Percentiles rank a stretch among this genome's conserved stretches.
These are phyloP conservation scores for Antigone vipio DNA, from an alignment of 2,113 vertebrate genomes.

Conservation along the genomic window DNA sequence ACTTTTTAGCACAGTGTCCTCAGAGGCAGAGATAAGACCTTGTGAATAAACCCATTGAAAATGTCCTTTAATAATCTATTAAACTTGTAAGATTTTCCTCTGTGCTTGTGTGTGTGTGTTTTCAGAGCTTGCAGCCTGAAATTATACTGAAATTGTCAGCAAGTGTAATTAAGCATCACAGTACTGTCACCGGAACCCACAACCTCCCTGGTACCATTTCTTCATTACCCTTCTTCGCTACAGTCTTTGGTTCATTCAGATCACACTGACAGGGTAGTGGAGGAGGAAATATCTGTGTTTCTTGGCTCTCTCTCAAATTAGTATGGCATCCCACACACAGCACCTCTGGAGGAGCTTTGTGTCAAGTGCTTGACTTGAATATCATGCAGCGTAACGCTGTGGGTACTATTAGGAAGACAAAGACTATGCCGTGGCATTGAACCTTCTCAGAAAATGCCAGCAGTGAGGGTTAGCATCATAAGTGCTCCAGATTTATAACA, in stretches of 20 bases:
- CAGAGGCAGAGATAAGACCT: not conserved
- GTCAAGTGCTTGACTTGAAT: conserved; percentile 1
- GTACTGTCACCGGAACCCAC: not conserved
- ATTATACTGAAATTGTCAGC: not conserved
- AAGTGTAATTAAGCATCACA: not conserved
- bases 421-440: not conserved
- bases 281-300: not conserved
- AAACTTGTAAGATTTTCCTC: not conserved
- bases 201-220: not conserved
- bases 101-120: not conserved
- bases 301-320: not conserved
- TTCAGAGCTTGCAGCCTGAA: not conserved
- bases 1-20: not conserved
- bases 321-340: not conserved
- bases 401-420: not conserved
- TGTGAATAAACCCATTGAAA: not conserved
- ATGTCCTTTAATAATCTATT: not conserved
- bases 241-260: not conserved
- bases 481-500: not conserved
- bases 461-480: not conserved
- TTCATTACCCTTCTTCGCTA: not conserved
- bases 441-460: not conserved
- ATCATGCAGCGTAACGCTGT: fast-evolving
- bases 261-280: not conserved
- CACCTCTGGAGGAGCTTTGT: not conserved